Percentiles rank a stretch among this genome's conserved stretches.
These are phyloP conservation scores for Myotis planiceps DNA, from an alignment of 2,797 vertebrate genomes.

Conservation along the genomic window DNA sequence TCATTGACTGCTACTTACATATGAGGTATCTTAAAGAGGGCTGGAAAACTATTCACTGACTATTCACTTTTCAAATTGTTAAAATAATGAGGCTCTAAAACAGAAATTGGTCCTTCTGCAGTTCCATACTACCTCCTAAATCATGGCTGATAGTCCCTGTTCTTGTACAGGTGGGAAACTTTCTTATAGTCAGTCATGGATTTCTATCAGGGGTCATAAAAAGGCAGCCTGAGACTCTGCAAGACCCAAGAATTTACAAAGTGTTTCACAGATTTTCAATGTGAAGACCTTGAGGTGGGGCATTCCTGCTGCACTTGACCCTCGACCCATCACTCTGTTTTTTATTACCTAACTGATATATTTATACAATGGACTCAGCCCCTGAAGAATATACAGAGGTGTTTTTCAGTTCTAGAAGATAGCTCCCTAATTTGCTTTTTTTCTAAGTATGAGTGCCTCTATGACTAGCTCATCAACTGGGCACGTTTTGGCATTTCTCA, in stretches of 20 bases:
- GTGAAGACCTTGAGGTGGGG: neutral
- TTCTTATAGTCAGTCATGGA: neutral
- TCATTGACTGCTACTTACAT: constrained; percentile 7
- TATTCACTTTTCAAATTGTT: constrained; percentile 26
- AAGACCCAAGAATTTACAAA: neutral
- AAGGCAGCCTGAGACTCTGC: neutral
- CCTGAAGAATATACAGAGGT: neutral
- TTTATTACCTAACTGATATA: neutral
- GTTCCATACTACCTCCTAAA: constrained; percentile 5
- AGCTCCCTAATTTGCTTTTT: neutral
- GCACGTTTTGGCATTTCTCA: neutral
- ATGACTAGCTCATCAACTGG: neutral
- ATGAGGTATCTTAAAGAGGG: neutral
- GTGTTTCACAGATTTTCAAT: neutral
- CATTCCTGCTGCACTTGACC: neutral
- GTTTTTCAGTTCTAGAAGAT: neutral
- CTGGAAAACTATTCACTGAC: neutral
- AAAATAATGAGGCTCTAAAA: neutral
- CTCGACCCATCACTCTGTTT: neutral
- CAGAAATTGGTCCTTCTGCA: neutral
- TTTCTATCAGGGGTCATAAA: neutral
- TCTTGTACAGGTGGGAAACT: neutral
- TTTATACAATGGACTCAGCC: neutral
- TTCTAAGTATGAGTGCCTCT: neutral
- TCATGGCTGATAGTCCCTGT: neutral